These are phyloP conservation scores for Dendrocincla fuliginosa DNA, from an alignment of 2,797 vertebrate genomes.

Conservation along the genomic window DNA sequence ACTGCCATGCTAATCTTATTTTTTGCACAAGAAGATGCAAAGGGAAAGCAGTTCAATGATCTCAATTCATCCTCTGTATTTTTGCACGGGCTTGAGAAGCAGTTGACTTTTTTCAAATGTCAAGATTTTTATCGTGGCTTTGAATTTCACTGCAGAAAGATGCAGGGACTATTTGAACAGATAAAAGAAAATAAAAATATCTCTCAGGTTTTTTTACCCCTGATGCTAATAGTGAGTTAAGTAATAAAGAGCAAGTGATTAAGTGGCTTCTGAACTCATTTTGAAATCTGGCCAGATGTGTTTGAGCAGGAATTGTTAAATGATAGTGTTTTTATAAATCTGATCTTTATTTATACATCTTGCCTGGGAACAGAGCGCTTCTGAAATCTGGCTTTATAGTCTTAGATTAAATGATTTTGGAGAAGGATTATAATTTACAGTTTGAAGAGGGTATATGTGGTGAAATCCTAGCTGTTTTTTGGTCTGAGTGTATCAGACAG, in stretches of 20 bases:
- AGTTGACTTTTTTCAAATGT: background rate
- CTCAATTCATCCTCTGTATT: background rate
- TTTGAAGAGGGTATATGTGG: background rate
- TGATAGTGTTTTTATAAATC: slow-evolving; percentile 23
- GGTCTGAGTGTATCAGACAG: background rate
- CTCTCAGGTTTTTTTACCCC: background rate
- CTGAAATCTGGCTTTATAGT: slow-evolving; percentile 35
- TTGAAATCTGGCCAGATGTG: slow-evolving; percentile 55
- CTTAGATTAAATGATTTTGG: background rate
- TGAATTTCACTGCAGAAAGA: background rate
- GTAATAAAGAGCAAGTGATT: slow-evolving; percentile 50
- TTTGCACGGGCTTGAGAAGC: background rate
- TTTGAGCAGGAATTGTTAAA: background rate
- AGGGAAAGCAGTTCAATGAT: background rate
- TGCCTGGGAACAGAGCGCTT: slow-evolving; percentile 18
- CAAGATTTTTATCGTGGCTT: background rate
- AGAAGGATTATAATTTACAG: slow-evolving; percentile 1
- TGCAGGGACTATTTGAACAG: background rate
- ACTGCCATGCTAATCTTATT: background rate
- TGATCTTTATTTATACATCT: slow-evolving; percentile 13
- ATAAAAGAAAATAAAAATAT: slow-evolving; percentile 54
- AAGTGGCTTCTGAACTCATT: slow-evolving; percentile 23
- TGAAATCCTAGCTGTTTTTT: background rate
- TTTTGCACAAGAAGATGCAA: background rate
- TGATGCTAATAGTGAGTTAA: slow-evolving; percentile 5